Base-by-base conservation (phyloP, 2,797 vertebrate genomes). In the Hippopotamyrus pictus region DNA sequence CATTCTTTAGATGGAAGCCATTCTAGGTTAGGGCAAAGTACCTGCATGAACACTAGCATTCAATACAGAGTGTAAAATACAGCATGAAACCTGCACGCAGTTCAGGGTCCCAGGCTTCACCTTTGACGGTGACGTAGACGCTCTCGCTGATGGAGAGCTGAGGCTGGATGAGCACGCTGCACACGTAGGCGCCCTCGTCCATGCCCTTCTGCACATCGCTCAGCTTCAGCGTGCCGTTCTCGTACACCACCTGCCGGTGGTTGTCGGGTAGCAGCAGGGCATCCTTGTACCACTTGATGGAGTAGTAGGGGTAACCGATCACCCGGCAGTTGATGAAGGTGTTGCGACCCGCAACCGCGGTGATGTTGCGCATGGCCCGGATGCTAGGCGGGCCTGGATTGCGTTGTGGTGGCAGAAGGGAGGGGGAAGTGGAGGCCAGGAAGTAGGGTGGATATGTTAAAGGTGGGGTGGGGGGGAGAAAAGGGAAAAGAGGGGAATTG, bases 241-340 rank as follows among this genome's bases (percentile, higher is more conserved):
- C 98, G 90, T 97, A 99, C 90, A 99, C 98, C 93, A 98, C 97
- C 96, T 99, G 98, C 86, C 98, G 97, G 95, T 99, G 98, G 94
- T 99, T 99, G 93, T 99, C 98, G 0, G 98, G 98, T 90, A 99
- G 96, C 92, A 98, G 96, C 91, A 99, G 94, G 1, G 97, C 95
- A 2, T 99, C 98, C 93, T 99, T 99, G 94, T 98, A 99, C 98
- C 98, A 99, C 93, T 98, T 99, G 96, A 99, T 99, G 92, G 98
- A 99, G 93, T 99, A 99, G 94, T 99, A 99, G 0, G 98, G 98
- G 92, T 99, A 99, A 88, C 98, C 98, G 44, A 99, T 99, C 92
- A 99, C 98, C 92, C 98, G 96, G 93, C 98, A 99, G 94, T 97
- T 98, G 95, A 99, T 98, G 92, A 98, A 99, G 91, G 97, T 97